Percentiles rank a stretch among this genome's conserved stretches.
Evolutionary conservation across 2,113 vertebrate genomes (phyloP).

Genomic region (Pandion haliaetus): DNA sequence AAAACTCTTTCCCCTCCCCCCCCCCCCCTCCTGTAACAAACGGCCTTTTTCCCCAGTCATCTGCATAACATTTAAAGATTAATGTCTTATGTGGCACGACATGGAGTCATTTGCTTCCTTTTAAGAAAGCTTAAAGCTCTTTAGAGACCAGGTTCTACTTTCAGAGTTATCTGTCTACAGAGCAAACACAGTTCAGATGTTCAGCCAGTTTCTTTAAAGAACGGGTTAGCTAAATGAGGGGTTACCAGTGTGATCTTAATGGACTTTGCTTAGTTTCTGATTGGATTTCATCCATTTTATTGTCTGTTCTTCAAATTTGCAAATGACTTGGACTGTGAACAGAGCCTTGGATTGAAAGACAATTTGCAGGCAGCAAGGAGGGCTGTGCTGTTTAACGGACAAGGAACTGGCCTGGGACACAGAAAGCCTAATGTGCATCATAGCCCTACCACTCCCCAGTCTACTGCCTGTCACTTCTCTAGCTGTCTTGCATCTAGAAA

Average conservation of each 20-base stretch:
- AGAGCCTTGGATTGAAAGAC: background rate
- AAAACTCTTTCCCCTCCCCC: no score
- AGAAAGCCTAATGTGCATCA: background rate
- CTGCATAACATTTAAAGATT: conserved; percentile 44
- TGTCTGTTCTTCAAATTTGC: background rate
- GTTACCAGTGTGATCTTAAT: background rate
- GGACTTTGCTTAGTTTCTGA: background rate
- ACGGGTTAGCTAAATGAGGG: background rate
- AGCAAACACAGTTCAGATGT: background rate
- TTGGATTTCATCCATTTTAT: background rate
- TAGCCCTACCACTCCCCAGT: background rate
- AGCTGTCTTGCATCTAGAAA: background rate
- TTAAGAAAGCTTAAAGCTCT: conserved; percentile 44
- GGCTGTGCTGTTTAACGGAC: background rate
- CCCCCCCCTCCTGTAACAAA: background rate
- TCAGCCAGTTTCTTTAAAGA: background rate
- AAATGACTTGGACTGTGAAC: background rate
- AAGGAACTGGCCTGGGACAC: background rate
- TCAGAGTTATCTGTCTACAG: background rate
- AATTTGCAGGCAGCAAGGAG: background rate
- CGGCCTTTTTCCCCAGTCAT: conserved; percentile 29
- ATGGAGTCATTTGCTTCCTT: background rate
- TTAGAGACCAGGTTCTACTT: background rate
- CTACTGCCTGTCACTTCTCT: background rate
- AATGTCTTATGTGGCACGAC: background rate